phyloP scores from a whole-genome alignment of 1,140 invertebrate species.

The Halesus radiatus region DNA sequence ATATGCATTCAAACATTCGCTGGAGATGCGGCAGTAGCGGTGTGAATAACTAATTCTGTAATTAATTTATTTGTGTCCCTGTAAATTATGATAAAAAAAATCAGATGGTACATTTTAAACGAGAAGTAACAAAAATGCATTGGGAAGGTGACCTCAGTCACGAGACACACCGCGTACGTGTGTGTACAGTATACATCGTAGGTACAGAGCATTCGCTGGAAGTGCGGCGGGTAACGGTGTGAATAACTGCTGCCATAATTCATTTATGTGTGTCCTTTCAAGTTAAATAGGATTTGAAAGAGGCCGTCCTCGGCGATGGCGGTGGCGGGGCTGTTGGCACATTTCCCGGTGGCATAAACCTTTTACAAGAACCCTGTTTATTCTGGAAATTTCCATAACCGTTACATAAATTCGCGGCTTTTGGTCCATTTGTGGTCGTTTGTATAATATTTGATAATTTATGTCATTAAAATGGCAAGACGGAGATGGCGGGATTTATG shows the following conservation, averaged over 20 bases:
- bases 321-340: conserved; percentile 43
- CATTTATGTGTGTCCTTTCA: conserved; percentile 29
- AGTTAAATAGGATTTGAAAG: conserved; percentile 36
- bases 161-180: no score
- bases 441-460: conserved; percentile 56
- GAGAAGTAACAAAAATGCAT: no score
- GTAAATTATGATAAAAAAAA: no score
- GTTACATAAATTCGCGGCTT: conserved; percentile 57
- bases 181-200: not conserved
- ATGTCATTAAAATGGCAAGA: conserved; percentile 49
- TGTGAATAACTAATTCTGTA: no score
- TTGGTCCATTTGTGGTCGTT: conserved; percentile 55
- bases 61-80: no score
- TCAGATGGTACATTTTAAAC: no score
- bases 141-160: no score
- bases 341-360: conserved; percentile 51
- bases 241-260: conserved; percentile 16
- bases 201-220: not conserved
- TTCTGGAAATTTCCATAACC: conserved; percentile 56
- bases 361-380: conserved; percentile 54
- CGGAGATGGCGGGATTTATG: conserved; percentile 16
- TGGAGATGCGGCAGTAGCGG: no score
- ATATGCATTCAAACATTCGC: no score
- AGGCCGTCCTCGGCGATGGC: conserved; percentile 22
- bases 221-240: not conserved